Evolutionary conservation across 37 sponge, comb jelly and placozoan genomes (phyloP).

Genomic region (Petrosia ficiformis): DNA sequence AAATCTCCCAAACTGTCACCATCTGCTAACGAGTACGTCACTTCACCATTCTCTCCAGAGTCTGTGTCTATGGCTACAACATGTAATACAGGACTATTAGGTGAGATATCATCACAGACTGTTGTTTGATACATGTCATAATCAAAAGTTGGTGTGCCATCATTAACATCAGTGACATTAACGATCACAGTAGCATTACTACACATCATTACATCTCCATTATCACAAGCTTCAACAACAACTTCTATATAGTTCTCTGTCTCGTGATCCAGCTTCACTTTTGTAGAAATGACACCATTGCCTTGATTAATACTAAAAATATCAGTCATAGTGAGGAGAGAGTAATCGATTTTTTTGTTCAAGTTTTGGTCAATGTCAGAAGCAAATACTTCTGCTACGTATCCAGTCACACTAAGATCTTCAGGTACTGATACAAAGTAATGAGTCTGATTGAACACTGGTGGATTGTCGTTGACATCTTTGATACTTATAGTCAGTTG

Average conservation of each 20-base stretch:
- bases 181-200: constrained; percentile 18
- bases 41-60: constrained; percentile 35
- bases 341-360: constrained; percentile 24
- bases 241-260: not conserved
- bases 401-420: constrained; percentile 5
- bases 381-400: constrained; percentile 12
- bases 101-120: constrained; percentile 5
- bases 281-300: constrained; percentile 30
- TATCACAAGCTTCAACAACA: constrained; percentile 33
- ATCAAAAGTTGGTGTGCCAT: constrained; percentile 38
- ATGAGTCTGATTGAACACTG: constrained; percentile 23
- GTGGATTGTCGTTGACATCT: constrained; percentile 63
- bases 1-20: not conserved
- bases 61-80: constrained; percentile 44
- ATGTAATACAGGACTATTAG: constrained; percentile 3
- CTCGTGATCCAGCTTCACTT: constrained; percentile 36
- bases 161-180: constrained; percentile 39
- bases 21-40: constrained; percentile 21
- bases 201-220: constrained; percentile 6
- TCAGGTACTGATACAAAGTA: constrained; percentile 38
- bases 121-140: constrained; percentile 5
- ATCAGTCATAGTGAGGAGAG: not conserved
- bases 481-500: not conserved
- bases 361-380: constrained; percentile 21
- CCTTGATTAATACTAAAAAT: constrained; percentile 37